Base-by-base conservation (phyloP, 2,888 invertebrate species). In the Diarsia rubi region DNA sequence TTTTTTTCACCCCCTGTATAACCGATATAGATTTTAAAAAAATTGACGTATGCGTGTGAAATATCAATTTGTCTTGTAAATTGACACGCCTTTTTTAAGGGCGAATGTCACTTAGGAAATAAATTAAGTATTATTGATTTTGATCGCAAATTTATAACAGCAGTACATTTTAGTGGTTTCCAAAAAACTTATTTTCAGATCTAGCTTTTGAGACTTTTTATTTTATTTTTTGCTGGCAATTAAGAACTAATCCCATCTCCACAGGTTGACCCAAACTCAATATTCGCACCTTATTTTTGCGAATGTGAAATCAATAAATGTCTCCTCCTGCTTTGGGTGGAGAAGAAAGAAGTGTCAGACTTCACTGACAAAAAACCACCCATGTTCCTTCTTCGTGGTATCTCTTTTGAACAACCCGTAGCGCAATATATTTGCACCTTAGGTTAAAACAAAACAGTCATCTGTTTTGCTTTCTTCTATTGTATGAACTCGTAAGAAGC, bases 1-100 rank as follows among this genome's bases (percentile, higher is more conserved):
- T n/a, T n/a, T n/a, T n/a, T n/a, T n/a, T n/a, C 80, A 77, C 85
- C 87, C 86, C 80, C 73, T 74, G 63, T 83, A 57, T 83, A 82
- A 69, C 76, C 78, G 73, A 85, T 83, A 80, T 78, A 27, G 82
- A 78, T 62, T 60, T 37, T 42, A 60, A 60, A 78, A 68, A 69
- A 65, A 63, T n/a, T 42, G 44, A 6, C 45, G 52, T 59, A 45
- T 70, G 83, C 75, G 73, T 76, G 75, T 72, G 49, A 54, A 57
- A 68, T 65, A 64, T 75, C 60, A 75, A 79, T 78, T 80, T 47
- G 31, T 73, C 65, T 63, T 57, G 45, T 66, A 59, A 64, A 79
- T 52, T 21, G 63, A 64, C 82, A 78, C 69, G 60, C 44, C 52
- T 57, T 60, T 54, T 73, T 62, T 75, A 24, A 9, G 3, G 31